Conservation (phyloP, 2,888 invertebrate genomes). For the Homarus gammarus region DNA sequence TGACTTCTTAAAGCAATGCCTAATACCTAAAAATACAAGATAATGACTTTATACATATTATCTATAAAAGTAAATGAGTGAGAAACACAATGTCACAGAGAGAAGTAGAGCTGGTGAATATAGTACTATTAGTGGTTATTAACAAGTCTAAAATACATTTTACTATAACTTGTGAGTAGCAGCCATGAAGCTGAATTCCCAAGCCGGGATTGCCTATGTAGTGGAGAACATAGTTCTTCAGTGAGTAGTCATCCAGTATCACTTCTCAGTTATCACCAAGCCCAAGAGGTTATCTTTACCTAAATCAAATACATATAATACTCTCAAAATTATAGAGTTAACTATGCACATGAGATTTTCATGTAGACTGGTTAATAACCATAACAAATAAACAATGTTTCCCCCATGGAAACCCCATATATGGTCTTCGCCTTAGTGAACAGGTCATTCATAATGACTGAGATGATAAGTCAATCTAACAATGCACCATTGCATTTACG, state of each 20-base stretch:
- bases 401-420: constrained; percentile 25
- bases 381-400: constrained; percentile 12
- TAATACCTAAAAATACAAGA: constrained; percentile 69
- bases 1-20: constrained; percentile 57
- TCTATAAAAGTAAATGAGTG: constrained; percentile 57
- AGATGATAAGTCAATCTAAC: background rate
- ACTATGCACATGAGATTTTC: constrained; percentile 41
- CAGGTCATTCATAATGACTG: constrained; percentile 1
- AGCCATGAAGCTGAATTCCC: constrained; percentile 63
- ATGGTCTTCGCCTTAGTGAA: constrained; percentile 1
- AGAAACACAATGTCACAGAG: constrained; percentile 52
- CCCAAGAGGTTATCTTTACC: constrained; percentile 21
- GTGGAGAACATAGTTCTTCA: constrained; percentile 18
- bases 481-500: constrained; percentile 5
- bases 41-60: constrained; percentile 69
- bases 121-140: constrained; percentile 73
- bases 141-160: constrained; percentile 70
- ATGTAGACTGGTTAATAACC: constrained; percentile 28
- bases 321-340: constrained; percentile 46
- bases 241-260: background rate
- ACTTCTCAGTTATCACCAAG: constrained; percentile 40
- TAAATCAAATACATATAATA: constrained; percentile 36
- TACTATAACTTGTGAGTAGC: constrained; percentile 66
- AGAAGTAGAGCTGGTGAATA: constrained; percentile 61
- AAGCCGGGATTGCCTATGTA: constrained; percentile 54